These are phyloP conservation scores for Phania funesta DNA, from an alignment of 2,888 invertebrate species.

Conservation along the genomic window DNA sequence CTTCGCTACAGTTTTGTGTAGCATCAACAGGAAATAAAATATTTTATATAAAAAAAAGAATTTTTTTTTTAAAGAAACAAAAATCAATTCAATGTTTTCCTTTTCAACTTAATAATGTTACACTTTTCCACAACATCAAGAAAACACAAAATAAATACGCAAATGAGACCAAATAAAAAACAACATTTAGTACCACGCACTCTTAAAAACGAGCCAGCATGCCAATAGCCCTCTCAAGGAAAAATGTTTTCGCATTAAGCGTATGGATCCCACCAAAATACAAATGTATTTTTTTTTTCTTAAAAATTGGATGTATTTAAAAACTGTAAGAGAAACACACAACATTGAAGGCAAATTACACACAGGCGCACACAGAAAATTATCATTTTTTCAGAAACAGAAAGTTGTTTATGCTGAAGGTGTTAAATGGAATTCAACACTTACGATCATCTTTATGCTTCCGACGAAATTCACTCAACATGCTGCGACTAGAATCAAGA, in stretches of 20 bases:
- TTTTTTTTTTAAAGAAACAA: constrained; percentile 53
- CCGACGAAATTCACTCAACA: constrained; percentile 82
- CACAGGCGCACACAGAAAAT: constrained; percentile 34
- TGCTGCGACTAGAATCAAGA: constrained; percentile 77
- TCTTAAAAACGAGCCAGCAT: constrained; percentile 62
- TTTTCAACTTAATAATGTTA: constrained; percentile 59
- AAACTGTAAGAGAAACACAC: constrained; percentile 71
- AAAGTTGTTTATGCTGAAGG: constrained; percentile 41
- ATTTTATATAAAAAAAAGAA: too few relatives aligned
- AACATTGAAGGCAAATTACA: constrained; percentile 76
- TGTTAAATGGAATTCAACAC: constrained; percentile 75
- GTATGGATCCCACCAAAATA: constrained; percentile 34
- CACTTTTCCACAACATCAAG: constrained; percentile 79
- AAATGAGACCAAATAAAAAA: constrained; percentile 34
- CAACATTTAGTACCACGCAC: constrained; percentile 51
- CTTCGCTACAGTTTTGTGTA: too few relatives aligned
- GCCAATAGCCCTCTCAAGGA: constrained; percentile 58
- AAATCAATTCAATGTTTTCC: constrained; percentile 19
- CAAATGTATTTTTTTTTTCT: not conserved
- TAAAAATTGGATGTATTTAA: constrained; percentile 19
- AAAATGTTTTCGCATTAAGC: constrained; percentile 56
- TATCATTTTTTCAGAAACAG: constrained; percentile 20
- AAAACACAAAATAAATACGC: constrained; percentile 71
- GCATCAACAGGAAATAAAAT: too few relatives aligned
- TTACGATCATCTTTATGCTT: constrained; percentile 86